Conservation (phyloP, 2,113 vertebrate genomes). For the Oryctolagus cuniculus region DNA sequence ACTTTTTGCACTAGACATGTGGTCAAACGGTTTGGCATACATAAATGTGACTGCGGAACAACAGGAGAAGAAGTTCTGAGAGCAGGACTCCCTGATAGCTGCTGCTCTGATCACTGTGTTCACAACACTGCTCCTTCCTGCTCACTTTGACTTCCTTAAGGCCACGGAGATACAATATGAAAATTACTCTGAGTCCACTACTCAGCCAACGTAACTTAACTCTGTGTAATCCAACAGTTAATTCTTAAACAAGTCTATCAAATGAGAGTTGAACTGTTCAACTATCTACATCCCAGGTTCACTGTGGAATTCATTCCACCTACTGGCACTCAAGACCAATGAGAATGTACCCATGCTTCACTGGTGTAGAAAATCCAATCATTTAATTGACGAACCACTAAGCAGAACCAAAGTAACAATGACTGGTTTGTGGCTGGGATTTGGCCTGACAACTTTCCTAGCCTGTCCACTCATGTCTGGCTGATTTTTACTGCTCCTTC, state of each 20-base stretch:
- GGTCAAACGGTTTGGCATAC: background rate
- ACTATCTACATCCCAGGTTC: background rate
- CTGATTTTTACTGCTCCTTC: background rate
- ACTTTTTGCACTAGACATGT: background rate
- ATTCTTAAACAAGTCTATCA: background rate
- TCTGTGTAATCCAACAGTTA: background rate
- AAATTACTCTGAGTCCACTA: background rate
- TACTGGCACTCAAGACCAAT: background rate
- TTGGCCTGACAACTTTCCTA: background rate
- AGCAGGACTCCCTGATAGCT: background rate
- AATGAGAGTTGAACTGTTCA: background rate
- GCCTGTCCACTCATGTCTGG: background rate
- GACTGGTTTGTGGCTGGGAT: background rate
- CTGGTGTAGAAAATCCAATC: background rate
- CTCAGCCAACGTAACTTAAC: background rate
- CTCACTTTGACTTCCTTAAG: background rate
- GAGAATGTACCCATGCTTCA: background rate
- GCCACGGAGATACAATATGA: background rate
- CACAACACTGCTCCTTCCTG: background rate
- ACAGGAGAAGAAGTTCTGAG: background rate
- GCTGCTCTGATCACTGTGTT: background rate
- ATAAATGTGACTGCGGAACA: background rate
- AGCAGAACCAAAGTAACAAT: background rate
- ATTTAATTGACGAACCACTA: background rate
- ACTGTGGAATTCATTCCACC: background rate